Percentiles rank a stretch among this genome's conserved stretches.
Evolutionary conservation across 2,888 invertebrate species (phyloP).

Genomic region (Chrysina gloriosa): DNA sequence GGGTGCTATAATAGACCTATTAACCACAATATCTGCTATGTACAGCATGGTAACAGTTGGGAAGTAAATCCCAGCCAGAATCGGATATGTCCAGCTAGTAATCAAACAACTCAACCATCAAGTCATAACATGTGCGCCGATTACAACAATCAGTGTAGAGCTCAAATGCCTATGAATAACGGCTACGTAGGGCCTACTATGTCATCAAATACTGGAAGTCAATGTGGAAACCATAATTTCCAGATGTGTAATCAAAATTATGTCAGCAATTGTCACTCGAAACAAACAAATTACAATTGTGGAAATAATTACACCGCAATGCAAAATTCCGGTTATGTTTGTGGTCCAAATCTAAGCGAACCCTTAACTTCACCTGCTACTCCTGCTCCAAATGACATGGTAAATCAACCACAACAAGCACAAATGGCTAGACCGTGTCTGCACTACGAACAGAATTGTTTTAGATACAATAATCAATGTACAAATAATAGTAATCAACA

Average conservation of each 20-base stretch:
- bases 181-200: conserved; percentile 49
- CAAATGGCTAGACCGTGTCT: conserved; percentile 61
- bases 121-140: conserved; percentile 53
- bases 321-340: conserved; percentile 53
- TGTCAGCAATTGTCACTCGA: conserved; percentile 49
- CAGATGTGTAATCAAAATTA: conserved; percentile 56
- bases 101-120: conserved; percentile 33
- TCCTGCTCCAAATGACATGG: conserved; percentile 58
- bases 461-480: conserved; percentile 49
- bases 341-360: conserved; percentile 49
- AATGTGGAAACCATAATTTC: conserved; percentile 53
- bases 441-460: conserved; percentile 54
- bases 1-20: conserved; percentile 54
- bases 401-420: conserved; percentile 58
- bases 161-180: conserved; percentile 49
- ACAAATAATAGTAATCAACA: conserved; percentile 47
- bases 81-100: conserved; percentile 51
- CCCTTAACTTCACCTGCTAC: conserved; percentile 61
- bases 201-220: conserved; percentile 41
- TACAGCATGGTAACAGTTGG: conserved; percentile 55
- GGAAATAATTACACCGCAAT: conserved; percentile 48
- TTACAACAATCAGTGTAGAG: conserved; percentile 52
- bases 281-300: conserved; percentile 52
- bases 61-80: conserved; percentile 53
- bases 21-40: conserved; percentile 55